Conservation (phyloP, 2,113 vertebrate species). For the Clarias gariepinus region DNA sequence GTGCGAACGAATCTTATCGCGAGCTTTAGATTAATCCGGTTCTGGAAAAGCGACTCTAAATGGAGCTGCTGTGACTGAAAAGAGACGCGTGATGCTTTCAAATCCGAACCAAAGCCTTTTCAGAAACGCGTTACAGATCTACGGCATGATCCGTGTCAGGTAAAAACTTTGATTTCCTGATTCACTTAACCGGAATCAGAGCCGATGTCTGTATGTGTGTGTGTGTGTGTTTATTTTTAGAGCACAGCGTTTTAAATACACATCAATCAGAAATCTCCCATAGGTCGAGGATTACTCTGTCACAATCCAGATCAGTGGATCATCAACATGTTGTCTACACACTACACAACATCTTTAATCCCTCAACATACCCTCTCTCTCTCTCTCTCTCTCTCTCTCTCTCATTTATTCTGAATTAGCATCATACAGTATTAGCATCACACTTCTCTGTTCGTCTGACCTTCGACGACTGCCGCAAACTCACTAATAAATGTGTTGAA, state of each 20-base stretch:
- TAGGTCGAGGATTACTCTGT: not conserved
- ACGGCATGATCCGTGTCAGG: not conserved
- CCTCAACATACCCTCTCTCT: no score
- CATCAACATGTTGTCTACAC: not conserved
- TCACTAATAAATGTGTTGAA: not conserved
- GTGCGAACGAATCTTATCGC: not conserved
- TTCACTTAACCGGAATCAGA: conserved; percentile 1
- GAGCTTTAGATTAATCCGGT: not conserved
- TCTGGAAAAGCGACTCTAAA: conserved; percentile 2
- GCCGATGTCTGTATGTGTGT: not conserved
- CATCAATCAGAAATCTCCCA: not conserved
- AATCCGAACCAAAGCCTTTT: not conserved
- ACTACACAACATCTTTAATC: not conserved
- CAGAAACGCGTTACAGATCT: not conserved
- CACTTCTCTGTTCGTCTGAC: not conserved
- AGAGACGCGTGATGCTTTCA: not conserved
- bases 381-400: not conserved
- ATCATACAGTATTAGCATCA: not conserved
- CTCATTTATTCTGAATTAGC: not conserved
- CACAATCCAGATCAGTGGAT: not conserved
- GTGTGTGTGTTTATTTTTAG: not conserved
- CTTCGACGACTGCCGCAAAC: not conserved
- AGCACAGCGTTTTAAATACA: not conserved
- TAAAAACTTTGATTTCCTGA: conserved; percentile 6
- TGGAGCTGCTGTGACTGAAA: not conserved